These are phyloP conservation scores for Platynereis dumerilii DNA, from an alignment of 2,888 invertebrate genomes.

Conservation along the genomic window DNA sequence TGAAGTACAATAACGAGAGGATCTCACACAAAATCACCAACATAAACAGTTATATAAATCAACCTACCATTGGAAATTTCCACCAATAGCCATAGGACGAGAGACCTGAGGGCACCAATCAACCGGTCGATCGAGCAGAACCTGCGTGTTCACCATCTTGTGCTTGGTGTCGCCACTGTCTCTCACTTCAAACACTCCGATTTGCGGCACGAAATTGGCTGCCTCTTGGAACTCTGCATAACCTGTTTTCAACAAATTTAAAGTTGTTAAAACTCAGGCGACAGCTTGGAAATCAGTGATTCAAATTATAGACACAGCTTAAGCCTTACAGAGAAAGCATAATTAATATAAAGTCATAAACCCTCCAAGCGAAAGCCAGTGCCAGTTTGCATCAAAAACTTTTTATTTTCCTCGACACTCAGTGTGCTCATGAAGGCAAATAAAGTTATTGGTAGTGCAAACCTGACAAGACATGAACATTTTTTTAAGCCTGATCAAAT, in stretches of 20 bases:
- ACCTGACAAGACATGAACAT: too few relatives aligned
- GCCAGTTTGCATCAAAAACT: background rate
- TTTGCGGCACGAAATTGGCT: slow-evolving; percentile 56
- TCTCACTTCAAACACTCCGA: slow-evolving; percentile 57
- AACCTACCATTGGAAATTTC: slow-evolving; percentile 51
- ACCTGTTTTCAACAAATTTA: slow-evolving; percentile 34
- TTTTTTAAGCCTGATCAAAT: too few relatives aligned
- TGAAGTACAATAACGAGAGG: too few relatives aligned
- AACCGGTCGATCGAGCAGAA: slow-evolving; percentile 48
- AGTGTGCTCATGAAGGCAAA: too few relatives aligned
- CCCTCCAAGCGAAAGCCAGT: background rate
- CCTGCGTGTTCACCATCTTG: slow-evolving; percentile 53
- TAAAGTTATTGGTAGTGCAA: too few relatives aligned
- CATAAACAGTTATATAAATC: too few relatives aligned
- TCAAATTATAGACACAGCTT: background rate
- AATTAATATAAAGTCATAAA: background rate
- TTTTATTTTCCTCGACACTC: too few relatives aligned
- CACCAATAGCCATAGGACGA: slow-evolving; percentile 49
- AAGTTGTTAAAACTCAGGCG: background rate
- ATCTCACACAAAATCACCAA: too few relatives aligned
- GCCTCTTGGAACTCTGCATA: slow-evolving; percentile 50
- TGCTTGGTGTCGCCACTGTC: slow-evolving; percentile 33
- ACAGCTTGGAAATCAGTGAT: too few relatives aligned
- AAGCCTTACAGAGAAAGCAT: background rate
- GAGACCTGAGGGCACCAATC: slow-evolving; percentile 48